phyloP scores from a whole-genome alignment of 2,888 invertebrate genomes.

The Philereme transversata region DNA sequence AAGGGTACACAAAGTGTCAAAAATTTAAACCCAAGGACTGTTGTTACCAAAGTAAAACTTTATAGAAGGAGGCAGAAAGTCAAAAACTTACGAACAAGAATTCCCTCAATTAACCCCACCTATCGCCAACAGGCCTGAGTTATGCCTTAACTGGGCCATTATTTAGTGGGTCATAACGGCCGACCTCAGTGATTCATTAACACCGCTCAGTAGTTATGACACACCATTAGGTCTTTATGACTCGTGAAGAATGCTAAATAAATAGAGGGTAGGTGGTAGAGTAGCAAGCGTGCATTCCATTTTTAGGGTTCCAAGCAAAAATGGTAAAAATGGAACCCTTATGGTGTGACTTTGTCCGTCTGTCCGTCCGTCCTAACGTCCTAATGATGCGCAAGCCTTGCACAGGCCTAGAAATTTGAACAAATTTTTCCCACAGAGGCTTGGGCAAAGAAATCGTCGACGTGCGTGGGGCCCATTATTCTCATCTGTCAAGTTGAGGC shows the following conservation, averaged over 20 bases:
- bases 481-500: too few species aligned
- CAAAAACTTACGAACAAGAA: conserved; percentile 5
- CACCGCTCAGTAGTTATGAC: conserved; percentile 55
- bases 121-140: conserved; percentile 34
- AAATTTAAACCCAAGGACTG: background rate
- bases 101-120: conserved; percentile 47
- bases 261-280: conserved; percentile 40
- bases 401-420: too few species aligned
- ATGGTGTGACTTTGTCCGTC: too few species aligned
- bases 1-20: background rate
- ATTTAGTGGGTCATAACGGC: conserved; percentile 53
- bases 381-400: too few species aligned
- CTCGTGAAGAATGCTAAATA: conserved; percentile 45
- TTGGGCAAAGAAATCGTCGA: too few species aligned
- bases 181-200: conserved; percentile 58
- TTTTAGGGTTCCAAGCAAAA: too few species aligned
- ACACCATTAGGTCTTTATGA: conserved; percentile 50
- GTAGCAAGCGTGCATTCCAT: background rate
- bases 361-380: too few species aligned
- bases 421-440: too few species aligned
- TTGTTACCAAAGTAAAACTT: too few species aligned
- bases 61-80: background rate
- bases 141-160: conserved; percentile 45
- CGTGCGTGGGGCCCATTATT: too few species aligned
- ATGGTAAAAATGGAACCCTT: too few species aligned